phyloP scores from a whole-genome alignment of 2,888 invertebrate species.

The Archips crataeganus region DNA sequence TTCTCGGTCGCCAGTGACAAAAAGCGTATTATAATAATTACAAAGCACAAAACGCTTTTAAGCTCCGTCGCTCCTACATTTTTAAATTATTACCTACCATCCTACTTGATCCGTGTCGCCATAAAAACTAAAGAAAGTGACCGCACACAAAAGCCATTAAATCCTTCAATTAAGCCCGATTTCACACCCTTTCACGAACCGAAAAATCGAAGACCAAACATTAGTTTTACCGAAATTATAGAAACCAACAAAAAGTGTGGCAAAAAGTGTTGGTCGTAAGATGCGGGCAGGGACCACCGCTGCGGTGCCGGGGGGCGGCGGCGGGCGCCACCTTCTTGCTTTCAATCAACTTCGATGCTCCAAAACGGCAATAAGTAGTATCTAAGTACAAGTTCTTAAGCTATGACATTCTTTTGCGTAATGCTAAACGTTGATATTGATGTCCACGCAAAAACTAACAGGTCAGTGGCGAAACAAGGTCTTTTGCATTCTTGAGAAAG shows the following conservation, averaged over 20 bases:
- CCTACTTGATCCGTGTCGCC: constrained; percentile 46
- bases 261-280: constrained; percentile 67
- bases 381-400: neutral
- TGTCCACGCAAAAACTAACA: neutral
- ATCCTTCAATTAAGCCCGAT: constrained; percentile 82
- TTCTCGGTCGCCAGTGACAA: neutral
- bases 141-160: constrained; percentile 81
- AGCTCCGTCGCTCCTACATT: constrained; percentile 38
- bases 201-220: constrained; percentile 85
- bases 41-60: constrained; percentile 43
- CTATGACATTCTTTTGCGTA: neutral
- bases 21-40: constrained; percentile 17
- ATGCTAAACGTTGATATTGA: too few species aligned
- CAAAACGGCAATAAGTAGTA: neutral
- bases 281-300: constrained; percentile 58
- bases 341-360: constrained; percentile 18
- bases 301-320: constrained; percentile 49
- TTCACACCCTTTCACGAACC: constrained; percentile 86
- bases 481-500: neutral
- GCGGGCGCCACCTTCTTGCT: neutral
- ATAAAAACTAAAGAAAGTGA: constrained; percentile 71
- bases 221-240: constrained; percentile 84
- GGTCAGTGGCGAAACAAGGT: neutral
- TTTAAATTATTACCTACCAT: constrained; percentile 46
- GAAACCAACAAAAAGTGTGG: constrained; percentile 77